Percentiles rank a stretch among this genome's conserved stretches.
These are phyloP conservation scores for Julus scandinavius DNA, from an alignment of 2,888 invertebrate species.

Conservation along the genomic window DNA sequence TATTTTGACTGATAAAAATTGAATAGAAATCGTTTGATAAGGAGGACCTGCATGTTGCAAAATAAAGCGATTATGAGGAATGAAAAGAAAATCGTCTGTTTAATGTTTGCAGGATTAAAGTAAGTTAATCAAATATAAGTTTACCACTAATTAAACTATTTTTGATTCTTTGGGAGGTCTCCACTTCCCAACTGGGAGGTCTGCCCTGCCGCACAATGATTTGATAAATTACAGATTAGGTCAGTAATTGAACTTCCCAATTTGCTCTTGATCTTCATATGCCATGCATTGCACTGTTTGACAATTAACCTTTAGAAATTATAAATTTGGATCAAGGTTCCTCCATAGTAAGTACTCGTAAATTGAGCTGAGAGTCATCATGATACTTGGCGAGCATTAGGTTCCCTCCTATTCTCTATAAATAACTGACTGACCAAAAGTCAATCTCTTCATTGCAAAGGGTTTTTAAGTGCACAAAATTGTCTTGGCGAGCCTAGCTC, in stretches of 20 bases:
- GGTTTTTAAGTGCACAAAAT: background rate
- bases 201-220: background rate
- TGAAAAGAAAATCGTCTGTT: background rate
- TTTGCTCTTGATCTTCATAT: conserved; percentile 21
- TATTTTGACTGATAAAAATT: background rate
- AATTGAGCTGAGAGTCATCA: background rate
- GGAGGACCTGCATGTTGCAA: background rate
- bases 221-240: background rate
- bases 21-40: conserved; percentile 5
- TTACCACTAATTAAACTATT: background rate
- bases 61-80: background rate
- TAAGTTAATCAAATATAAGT: background rate
- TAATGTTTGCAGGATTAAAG: background rate
- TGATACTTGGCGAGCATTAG: background rate
- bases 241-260: background rate
- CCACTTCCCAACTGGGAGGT: background rate
- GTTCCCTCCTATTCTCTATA: background rate
- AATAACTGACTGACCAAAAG: conserved; percentile 2
- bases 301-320: conserved; percentile 28
- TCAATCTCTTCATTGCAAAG: background rate
- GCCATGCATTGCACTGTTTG: background rate
- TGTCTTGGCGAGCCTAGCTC: background rate
- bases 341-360: background rate
- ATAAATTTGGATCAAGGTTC: background rate
- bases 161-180: background rate